Percentiles rank a stretch among this genome's conserved stretches.
These are phyloP conservation scores for Diarsia mendica DNA, from an alignment of 2,888 invertebrate genomes.

Conservation along the genomic window DNA sequence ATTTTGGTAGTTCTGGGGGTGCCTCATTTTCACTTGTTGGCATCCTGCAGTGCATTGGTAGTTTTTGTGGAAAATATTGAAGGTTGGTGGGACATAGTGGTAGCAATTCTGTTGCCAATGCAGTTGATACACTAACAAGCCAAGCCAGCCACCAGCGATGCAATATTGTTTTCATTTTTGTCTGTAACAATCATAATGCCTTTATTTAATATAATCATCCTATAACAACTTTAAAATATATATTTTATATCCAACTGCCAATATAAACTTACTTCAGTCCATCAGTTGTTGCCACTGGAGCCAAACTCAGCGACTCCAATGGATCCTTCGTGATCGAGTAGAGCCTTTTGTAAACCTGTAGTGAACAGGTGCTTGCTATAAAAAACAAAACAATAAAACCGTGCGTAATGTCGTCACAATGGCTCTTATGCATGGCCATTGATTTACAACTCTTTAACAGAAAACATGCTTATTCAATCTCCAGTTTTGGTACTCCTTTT, in stretches of 20 bases:
- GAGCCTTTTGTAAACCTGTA: conserved; percentile 70
- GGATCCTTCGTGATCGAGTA: conserved; percentile 30
- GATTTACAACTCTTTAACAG: conserved; percentile 41
- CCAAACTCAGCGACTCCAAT: conserved; percentile 37
- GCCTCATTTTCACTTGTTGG: conserved; percentile 67
- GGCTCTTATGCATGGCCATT: conserved; percentile 49
- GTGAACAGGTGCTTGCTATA: conserved; percentile 54
- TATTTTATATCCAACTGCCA: neutral
- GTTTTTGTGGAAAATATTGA: conserved; percentile 81
- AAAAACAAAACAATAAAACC: conserved; percentile 55
- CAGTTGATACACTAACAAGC: conserved; percentile 57
- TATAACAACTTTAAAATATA: neutral
- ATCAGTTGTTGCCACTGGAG: conserved; percentile 25
- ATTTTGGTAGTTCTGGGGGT: conserved; percentile 35
- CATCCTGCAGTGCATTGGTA: conserved; percentile 88
- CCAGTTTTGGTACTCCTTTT: conserved; percentile 1
- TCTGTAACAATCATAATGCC: conserved; percentile 66
- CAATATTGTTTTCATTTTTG: conserved; percentile 68
- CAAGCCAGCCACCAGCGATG: conserved; percentile 49
- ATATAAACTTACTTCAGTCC: conserved; percentile 30
- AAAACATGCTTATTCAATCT: conserved; percentile 55
- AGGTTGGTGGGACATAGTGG: conserved; percentile 83
- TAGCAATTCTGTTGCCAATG: conserved; percentile 72
- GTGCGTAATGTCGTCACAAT: conserved; percentile 67
- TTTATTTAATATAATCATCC: neutral